A percentile compares a stretch with the other conserved stretches of the same genome.
Conservation (phyloP, 2,797 vertebrate species). For the Molossus molossus region DNA sequence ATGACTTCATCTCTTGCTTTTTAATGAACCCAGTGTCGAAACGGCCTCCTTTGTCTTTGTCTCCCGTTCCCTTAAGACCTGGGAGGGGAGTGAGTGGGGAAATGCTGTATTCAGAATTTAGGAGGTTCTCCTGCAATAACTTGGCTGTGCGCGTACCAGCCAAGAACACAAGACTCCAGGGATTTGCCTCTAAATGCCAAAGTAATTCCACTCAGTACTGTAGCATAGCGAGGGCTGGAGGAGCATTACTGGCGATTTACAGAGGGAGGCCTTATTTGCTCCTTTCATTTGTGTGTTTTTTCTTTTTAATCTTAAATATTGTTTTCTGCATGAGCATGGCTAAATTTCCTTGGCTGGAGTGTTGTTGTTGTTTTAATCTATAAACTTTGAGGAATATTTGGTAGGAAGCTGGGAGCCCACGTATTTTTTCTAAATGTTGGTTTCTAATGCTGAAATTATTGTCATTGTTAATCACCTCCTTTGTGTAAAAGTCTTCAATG, state of each 20-base stretch:
- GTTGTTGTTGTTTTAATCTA: background rate
- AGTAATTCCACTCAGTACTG: constrained; percentile 40
- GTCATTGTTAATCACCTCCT: background rate
- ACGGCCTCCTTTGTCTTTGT: constrained; percentile 61
- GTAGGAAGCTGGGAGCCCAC: background rate
- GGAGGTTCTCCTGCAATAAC: constrained; percentile 43
- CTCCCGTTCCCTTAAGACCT: constrained; percentile 60
- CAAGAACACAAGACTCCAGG: constrained; percentile 66
- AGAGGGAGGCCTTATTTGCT: background rate
- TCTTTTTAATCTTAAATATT: background rate
- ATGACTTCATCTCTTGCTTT: constrained; percentile 66
- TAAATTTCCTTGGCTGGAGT: constrained; percentile 43
- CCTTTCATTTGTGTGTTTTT: background rate
- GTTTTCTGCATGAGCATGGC: background rate
- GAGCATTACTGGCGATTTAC: constrained; percentile 10
- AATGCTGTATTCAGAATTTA: constrained; percentile 60
- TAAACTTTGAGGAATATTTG: background rate
- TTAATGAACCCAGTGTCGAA: constrained; percentile 63
- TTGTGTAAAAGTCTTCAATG: background rate
- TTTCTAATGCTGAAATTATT: constrained; percentile 1
- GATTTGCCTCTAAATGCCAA: constrained; percentile 65
- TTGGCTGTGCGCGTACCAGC: background rate
- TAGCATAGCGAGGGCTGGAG: constrained; percentile 8
- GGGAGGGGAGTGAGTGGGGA: constrained; percentile 13
- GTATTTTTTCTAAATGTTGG: background rate